Percentiles rank a stretch among this genome's conserved stretches.
Conservation (phyloP, 1,140 invertebrate species). For the Ephestia elutella region DNA sequence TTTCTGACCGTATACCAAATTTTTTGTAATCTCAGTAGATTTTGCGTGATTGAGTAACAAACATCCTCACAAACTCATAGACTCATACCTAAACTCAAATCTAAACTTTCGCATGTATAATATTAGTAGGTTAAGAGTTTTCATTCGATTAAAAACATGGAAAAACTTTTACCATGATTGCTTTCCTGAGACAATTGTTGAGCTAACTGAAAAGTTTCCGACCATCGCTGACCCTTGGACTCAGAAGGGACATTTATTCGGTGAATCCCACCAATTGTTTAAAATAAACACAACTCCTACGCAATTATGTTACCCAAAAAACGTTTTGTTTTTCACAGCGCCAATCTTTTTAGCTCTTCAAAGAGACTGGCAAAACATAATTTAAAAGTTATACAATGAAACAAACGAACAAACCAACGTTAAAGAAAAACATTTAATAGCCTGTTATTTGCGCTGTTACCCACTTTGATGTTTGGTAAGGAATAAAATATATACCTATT, state of each 20-base stretch:
- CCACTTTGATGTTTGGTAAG: conserved; percentile 5
- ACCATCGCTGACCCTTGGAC: background rate
- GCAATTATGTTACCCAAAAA: conserved; percentile 13
- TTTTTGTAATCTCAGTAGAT: too few relatives aligned
- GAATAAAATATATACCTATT: too few relatives aligned
- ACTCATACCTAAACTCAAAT: too few relatives aligned
- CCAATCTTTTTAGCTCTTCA: conserved; percentile 2
- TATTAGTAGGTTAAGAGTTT: background rate
- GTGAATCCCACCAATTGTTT: conserved; percentile 9
- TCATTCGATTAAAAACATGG: background rate
- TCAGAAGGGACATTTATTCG: conserved; percentile 8
- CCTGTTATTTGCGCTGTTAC: background rate
- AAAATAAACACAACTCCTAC: conserved; percentile 20
- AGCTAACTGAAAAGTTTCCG: conserved; percentile 13
- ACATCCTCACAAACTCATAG: too few relatives aligned
- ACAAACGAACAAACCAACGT: too few relatives aligned
- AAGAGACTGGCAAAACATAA: conserved; percentile 2
- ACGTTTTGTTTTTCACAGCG: conserved; percentile 1
- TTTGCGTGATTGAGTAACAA: too few relatives aligned
- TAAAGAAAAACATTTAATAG: too few relatives aligned
- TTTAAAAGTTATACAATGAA: too few relatives aligned
- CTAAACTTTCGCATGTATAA: too few relatives aligned
- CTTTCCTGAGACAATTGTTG: conserved; percentile 11
- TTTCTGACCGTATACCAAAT: too few relatives aligned
- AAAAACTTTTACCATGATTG: background rate